phyloP scores from a whole-genome alignment of 2,113 vertebrate genomes.

The Equus przewalskii region DNA sequence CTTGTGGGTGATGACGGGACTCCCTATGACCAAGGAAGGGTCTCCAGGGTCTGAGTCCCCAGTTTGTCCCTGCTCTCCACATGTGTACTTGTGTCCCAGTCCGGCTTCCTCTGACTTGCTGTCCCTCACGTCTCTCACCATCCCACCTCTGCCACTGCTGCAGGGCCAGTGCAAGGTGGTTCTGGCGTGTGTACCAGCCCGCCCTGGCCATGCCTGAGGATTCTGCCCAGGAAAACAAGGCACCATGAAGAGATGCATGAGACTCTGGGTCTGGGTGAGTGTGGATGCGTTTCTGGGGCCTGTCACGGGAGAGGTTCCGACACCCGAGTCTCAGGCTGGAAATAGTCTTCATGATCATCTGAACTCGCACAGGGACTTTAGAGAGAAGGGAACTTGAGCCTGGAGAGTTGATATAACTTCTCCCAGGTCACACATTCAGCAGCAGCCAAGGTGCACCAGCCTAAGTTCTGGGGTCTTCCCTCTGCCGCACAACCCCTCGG shows the following conservation, averaged over 20 bases:
- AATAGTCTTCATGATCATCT: background rate
- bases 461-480: background rate
- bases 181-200: background rate
- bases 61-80: background rate
- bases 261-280: background rate
- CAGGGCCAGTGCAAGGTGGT: background rate
- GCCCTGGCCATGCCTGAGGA: background rate
- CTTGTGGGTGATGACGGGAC: background rate
- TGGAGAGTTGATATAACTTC: background rate
- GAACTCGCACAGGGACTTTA: background rate
- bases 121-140: rapidly evolving
- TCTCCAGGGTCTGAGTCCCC: background rate
- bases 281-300: background rate
- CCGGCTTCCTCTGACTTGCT: background rate
- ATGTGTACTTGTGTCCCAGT: background rate
- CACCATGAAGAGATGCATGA: rapidly evolving
- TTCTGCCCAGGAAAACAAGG: background rate
- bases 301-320: background rate
- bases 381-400: background rate
- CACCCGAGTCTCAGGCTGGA: background rate
- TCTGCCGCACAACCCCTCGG: background rate
- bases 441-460: background rate
- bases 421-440: background rate
- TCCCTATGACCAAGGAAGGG: background rate
- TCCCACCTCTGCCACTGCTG: background rate